Evolutionary conservation across 1,140 invertebrate species (phyloP).

Genomic region (Psix sp.): DNA sequence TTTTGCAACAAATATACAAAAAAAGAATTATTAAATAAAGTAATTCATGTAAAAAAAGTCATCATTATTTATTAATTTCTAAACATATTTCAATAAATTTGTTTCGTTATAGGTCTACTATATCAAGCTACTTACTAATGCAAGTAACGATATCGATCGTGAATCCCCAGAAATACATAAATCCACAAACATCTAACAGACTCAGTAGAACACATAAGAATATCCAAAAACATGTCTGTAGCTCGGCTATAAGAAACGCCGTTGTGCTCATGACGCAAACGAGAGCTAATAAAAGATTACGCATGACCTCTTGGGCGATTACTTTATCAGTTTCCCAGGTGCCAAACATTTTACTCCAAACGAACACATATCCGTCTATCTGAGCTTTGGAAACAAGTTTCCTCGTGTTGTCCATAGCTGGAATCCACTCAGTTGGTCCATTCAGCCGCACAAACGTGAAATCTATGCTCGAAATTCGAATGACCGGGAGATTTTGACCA

Average conservation of each 20-base stretch:
- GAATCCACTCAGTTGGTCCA: conserved; percentile 82
- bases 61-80: too few species aligned
- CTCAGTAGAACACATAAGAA: conserved; percentile 87
- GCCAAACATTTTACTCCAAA: conserved; percentile 84
- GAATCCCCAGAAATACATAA: conserved; percentile 89
- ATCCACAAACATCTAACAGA: conserved; percentile 88
- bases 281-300: conserved; percentile 88
- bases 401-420: conserved; percentile 84
- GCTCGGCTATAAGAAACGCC: conserved; percentile 86
- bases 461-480: conserved; percentile 79
- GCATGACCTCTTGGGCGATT: conserved; percentile 85
- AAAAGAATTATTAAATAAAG: too few species aligned
- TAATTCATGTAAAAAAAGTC: too few species aligned
- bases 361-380: conserved; percentile 80
- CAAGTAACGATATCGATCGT: conserved; percentile 92
- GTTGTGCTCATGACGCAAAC: conserved; percentile 90
- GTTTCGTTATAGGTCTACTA: too few species aligned
- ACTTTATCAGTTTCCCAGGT: conserved; percentile 88
- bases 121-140: conserved; percentile 81
- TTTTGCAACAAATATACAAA: conserved; percentile 2
- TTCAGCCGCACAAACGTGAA: conserved; percentile 81
- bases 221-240: conserved; percentile 87
- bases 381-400: conserved; percentile 76
- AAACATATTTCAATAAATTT: too few species aligned
- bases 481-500: conserved; percentile 78